phyloP scores from a whole-genome alignment of 2,113 vertebrate species.

The Notothenia coriiceps region DNA sequence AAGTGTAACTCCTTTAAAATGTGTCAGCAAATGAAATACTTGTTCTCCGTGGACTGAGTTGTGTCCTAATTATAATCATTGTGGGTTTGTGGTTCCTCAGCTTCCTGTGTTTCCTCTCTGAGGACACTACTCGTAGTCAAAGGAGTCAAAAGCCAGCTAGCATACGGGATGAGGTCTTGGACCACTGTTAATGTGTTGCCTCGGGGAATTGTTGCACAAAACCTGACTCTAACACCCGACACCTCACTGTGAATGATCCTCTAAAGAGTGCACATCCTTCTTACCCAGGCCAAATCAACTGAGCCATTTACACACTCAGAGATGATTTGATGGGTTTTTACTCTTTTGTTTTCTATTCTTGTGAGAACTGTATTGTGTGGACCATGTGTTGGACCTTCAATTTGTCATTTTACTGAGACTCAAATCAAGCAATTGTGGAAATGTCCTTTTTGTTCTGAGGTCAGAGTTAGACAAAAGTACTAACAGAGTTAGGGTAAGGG shows the following conservation, averaged over 20 bases:
- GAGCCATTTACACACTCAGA: constrained; percentile 56
- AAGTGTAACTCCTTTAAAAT: constrained; percentile 5
- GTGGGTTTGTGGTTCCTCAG: background rate
- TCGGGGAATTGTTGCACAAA: constrained; percentile 38
- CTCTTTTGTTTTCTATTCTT: background rate
- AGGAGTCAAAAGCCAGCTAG: constrained; percentile 28
- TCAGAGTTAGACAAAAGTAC: background rate
- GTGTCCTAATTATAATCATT: constrained; percentile 2
- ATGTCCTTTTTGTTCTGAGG: background rate
- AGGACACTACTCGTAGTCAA: constrained; percentile 8
- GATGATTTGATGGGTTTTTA: background rate
- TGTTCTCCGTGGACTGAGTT: background rate
- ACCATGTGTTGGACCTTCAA: background rate
- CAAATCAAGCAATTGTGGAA: background rate
- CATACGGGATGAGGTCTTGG: constrained; percentile 33
- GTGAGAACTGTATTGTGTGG: background rate
- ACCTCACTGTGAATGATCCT: constrained; percentile 62
- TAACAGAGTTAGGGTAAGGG: background rate
- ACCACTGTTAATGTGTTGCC: constrained; percentile 12
- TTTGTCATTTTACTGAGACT: background rate
- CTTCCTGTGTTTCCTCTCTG: constrained; percentile 20
- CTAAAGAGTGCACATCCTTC: constrained; percentile 59
- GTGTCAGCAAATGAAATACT: background rate
- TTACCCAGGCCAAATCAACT: constrained; percentile 59
- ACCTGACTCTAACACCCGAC: constrained; percentile 57